Evolutionary conservation across 2,113 vertebrate genomes (phyloP).

Genomic region (Eretmochelys imbricata): DNA sequence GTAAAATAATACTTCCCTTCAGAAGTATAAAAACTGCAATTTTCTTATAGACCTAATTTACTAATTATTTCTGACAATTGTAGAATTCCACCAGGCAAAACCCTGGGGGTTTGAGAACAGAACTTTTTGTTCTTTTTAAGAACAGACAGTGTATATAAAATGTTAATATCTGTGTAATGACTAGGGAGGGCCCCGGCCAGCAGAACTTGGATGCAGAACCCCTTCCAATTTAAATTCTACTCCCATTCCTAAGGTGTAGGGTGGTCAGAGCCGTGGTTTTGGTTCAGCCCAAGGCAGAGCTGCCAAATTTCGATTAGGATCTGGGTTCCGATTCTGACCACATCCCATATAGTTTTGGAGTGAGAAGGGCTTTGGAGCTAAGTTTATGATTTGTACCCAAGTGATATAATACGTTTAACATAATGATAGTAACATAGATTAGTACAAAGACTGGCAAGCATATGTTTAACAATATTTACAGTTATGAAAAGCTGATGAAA

Average conservation of each 20-base stretch:
- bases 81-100: slow-evolving; percentile 54
- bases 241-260: background rate
- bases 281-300: background rate
- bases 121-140: slow-evolving; percentile 53
- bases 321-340: slow-evolving; percentile 22
- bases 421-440: background rate
- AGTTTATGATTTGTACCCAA: background rate
- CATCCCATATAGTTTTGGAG: background rate
- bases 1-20: slow-evolving; percentile 76
- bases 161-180: slow-evolving; percentile 25
- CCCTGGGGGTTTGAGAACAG: slow-evolving; percentile 27
- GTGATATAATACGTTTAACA: background rate
- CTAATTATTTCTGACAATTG: slow-evolving; percentile 75
- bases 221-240: slow-evolving; percentile 17
- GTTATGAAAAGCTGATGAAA: background rate
- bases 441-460: background rate
- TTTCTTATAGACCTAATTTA: slow-evolving; percentile 84
- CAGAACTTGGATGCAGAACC: background rate
- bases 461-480: background rate
- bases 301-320: background rate
- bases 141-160: background rate
- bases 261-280: background rate
- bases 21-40: slow-evolving; percentile 80
- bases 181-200: slow-evolving; percentile 13
- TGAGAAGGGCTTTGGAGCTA: background rate